Percentiles rank a stretch among this genome's conserved stretches.
Evolutionary conservation across 2,888 invertebrate species (phyloP).

Genomic region (Limenitis camilla): DNA sequence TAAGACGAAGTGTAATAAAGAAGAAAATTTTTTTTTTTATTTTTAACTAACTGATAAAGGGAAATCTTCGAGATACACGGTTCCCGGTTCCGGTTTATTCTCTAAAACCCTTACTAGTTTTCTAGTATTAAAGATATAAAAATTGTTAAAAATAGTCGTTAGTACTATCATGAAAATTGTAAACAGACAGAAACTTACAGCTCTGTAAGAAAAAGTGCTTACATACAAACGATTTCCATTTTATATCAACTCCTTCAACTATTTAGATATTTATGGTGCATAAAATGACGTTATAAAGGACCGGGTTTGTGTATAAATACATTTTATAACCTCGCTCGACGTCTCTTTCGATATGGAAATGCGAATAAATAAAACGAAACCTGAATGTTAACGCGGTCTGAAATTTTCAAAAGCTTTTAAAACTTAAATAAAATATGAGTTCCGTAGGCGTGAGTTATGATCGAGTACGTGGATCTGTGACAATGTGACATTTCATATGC

Average conservation of each 20-base stretch:
- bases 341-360: constrained; percentile 18
- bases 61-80: no score
- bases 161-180: no score
- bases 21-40: no score
- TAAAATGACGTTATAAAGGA: constrained; percentile 12
- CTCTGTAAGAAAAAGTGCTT: neutral
- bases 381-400: constrained; percentile 14
- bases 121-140: no score
- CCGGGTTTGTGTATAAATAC: constrained; percentile 12
- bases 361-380: constrained; percentile 20
- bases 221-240: constrained; percentile 6
- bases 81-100: no score
- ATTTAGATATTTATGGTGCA: constrained; percentile 15
- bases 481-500: no score
- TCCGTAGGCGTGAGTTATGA: constrained; percentile 12
- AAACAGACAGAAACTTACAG: no score
- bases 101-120: no score
- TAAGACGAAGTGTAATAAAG: no score
- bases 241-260: constrained; percentile 13
- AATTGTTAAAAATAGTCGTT: no score
- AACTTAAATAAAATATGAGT: constrained; percentile 20
- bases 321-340: constrained; percentile 14
- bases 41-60: no score
- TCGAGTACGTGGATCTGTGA: neutral
- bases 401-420: constrained; percentile 22